Evolutionary conservation across 2,797 vertebrate species (phyloP).

Genomic region (Sandelia bainsii): DNA sequence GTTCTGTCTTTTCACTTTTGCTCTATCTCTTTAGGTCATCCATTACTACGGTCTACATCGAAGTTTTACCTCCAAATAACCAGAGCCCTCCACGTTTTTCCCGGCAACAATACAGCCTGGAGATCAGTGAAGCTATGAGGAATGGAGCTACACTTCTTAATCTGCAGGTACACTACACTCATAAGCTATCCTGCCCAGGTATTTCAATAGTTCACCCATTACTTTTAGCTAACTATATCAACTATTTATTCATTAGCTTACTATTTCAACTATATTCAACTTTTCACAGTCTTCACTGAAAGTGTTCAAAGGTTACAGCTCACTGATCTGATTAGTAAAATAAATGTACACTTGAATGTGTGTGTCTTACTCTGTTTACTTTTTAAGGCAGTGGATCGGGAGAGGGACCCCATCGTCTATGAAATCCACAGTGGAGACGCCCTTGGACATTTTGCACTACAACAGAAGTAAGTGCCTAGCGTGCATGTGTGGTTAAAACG

Average conservation of each 20-base stretch:
- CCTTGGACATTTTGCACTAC: conserved; percentile 90
- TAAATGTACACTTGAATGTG: neutral
- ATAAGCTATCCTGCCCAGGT: neutral
- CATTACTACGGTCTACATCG: conserved; percentile 97
- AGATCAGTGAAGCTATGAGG: conserved; percentile 97
- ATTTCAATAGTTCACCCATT: neutral
- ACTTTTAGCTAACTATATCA: neutral
- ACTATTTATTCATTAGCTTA: neutral
- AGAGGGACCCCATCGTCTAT: conserved; percentile 92
- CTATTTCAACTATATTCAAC: too few species aligned
- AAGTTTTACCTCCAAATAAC: conserved; percentile 97
- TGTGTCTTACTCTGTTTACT: conserved; percentile 30
- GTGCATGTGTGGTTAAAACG: neutral
- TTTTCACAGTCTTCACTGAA: neutral
- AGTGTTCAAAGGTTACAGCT: neutral
- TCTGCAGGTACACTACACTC: conserved; percentile 89
- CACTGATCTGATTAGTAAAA: too few species aligned
- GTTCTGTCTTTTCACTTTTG: conserved; percentile 21
- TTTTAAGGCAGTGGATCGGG: conserved; percentile 93
- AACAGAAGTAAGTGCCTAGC: conserved; percentile 86
- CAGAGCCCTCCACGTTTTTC: conserved; percentile 96
- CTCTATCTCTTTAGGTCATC: conserved; percentile 86
- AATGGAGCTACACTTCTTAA: conserved; percentile 92
- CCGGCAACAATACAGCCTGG: conserved; percentile 91
- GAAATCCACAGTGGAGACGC: conserved; percentile 92